Evolutionary conservation across 2,888 invertebrate genomes (phyloP).

Genomic region (Gnatocerus cornutus): DNA sequence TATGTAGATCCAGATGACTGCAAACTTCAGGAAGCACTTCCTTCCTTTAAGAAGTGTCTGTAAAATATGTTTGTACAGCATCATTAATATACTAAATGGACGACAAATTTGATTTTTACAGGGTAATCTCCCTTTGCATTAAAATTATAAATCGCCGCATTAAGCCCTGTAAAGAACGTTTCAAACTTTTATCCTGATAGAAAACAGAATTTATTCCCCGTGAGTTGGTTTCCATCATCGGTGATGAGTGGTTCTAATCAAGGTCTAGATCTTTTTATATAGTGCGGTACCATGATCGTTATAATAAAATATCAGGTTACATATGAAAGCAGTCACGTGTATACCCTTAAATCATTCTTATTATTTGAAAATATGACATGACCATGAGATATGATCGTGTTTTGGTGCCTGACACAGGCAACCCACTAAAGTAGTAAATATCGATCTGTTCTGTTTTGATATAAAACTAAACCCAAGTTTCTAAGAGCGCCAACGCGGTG

Average conservation of each 20-base stretch:
- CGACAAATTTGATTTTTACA: too few species aligned
- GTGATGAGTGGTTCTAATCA: conserved; percentile 37
- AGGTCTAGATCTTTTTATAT: conserved; percentile 35
- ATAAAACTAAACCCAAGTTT: conserved; percentile 48
- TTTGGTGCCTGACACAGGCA: conserved; percentile 55
- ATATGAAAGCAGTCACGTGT: conserved; percentile 50
- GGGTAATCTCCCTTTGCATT: too few species aligned
- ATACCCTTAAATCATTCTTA: conserved; percentile 52
- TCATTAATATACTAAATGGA: too few species aligned
- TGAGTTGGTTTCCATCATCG: conserved; percentile 29
- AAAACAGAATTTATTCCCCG: too few species aligned
- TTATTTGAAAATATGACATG: conserved; percentile 56
- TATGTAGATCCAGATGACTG: too few species aligned
- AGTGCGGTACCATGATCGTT: conserved; percentile 31
- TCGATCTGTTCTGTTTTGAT: conserved; percentile 49
- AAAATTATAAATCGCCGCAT: too few species aligned
- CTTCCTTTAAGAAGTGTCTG: too few species aligned
- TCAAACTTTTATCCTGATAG: too few species aligned
- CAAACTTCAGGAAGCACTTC: too few species aligned
- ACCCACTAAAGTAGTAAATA: conserved; percentile 52
- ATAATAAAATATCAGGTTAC: conserved; percentile 49
- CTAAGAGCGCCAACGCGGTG: conserved; percentile 48
- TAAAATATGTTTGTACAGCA: too few species aligned
- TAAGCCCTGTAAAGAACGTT: too few species aligned
- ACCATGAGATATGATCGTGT: conserved; percentile 53